Evolutionary conservation across 2,113 vertebrate genomes (phyloP).

Genomic region (Ctenomys sociabilis): DNA sequence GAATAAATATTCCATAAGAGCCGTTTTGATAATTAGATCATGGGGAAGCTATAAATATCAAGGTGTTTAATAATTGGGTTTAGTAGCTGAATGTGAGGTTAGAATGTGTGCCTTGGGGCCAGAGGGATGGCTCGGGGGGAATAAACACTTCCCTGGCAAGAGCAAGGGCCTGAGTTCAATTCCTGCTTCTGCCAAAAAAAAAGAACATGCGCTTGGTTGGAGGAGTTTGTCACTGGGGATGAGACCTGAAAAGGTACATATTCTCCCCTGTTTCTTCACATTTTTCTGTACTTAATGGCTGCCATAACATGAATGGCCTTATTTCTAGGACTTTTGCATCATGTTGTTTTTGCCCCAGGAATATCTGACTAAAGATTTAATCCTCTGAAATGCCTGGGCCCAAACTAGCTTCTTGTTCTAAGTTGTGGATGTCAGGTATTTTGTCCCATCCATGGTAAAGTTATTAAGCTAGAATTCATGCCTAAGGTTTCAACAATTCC

Average conservation of each 20-base stretch:
- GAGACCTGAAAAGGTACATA: background rate
- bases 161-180: no score
- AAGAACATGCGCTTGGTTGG: background rate
- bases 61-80: background rate
- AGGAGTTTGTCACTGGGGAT: background rate
- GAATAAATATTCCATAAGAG: background rate
- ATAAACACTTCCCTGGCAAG: no score
- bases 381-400: background rate
- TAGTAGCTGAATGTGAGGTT: background rate
- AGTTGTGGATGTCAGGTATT: background rate
- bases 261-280: background rate
- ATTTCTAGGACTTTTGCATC: background rate
- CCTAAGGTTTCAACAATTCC: background rate
- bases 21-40: background rate
- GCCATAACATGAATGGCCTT: background rate
- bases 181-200: no score
- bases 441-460: background rate
- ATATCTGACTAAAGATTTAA: background rate
- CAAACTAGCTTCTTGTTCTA: background rate
- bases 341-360: background rate
- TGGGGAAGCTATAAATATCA: background rate
- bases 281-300: background rate
- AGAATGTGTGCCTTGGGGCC: no score
- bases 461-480: background rate
- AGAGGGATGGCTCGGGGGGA: no score